Base-by-base conservation (phyloP, 1,140 invertebrate genomes). In the Drosophila ambigua region DNA sequence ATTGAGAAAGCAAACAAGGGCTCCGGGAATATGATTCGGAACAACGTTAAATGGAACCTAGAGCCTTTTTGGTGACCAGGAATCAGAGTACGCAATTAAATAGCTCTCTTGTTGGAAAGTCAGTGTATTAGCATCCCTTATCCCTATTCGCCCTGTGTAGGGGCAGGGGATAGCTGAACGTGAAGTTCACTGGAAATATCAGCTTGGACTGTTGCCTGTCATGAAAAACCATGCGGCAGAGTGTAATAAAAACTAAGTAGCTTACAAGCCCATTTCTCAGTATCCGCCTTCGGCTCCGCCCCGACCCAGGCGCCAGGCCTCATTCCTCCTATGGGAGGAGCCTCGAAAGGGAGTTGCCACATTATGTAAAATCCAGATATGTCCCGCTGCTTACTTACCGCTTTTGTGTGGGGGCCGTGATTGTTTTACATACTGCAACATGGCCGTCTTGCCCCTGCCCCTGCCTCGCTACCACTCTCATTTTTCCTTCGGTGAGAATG, bases 201-300 rank as follows among this genome's bases (percentile, higher is more conserved):
- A 61, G 69, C 55, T 52, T 52, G 69, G 67, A 69, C 67, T 73
- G 41, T n/a, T 16, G 46, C 67, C 72, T 20, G 28, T 53, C 80
- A 84, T 84, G 69, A 77, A 88, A 88, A 87, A 87, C 83, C 82
- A 88, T 87, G 78, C 82, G 83, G 71, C 83, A 72, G 61, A 83
- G 83, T 88, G 83, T 87, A 87, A 87, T 87, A 87, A 87, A 87
- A 87, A 87, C 78, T 87, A 87, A 87, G 82, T 87, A 87, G 82
- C 82, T 87, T 88, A 87, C 82, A 72, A 87, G 83, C 83, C 69
- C 81, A 80, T 71, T 84, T 59, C 79, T 69, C 44, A 45, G 60
- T 13, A 11, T 4, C 9, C 35, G 35, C 9, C 28, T 2, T 9
- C 28, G 28, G 28, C 8, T 9, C 28, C 28, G 28, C 28, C 28